phyloP scores from a whole-genome alignment of 2,797 vertebrate species.

The Monodelphis domestica region DNA sequence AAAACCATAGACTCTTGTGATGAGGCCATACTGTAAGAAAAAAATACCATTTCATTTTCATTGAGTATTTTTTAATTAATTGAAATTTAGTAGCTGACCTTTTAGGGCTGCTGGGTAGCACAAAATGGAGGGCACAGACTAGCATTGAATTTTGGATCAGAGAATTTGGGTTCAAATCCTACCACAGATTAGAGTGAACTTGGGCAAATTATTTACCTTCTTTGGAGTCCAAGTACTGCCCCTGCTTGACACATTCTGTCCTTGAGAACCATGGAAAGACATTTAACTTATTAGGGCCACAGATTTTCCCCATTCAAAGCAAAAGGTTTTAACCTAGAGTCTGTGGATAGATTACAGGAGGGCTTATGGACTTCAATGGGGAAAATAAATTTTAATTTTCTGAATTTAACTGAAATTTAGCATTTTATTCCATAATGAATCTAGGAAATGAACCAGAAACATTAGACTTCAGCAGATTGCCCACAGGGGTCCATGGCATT shows the following conservation, averaged over 20 bases:
- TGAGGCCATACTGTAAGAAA: not conserved
- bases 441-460: not conserved
- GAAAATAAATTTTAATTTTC: not conserved
- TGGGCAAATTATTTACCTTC: not conserved
- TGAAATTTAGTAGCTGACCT: not conserved
- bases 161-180: not conserved
- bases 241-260: not conserved
- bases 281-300: not conserved
- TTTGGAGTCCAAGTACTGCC: not conserved
- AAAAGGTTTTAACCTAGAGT: not conserved
- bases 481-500: not conserved
- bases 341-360: not conserved
- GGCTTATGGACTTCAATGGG: not conserved
- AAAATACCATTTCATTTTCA: not conserved
- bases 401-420: not conserved
- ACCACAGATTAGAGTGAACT: not conserved
- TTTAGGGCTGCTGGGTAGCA: too few relatives aligned
- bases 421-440: not conserved
- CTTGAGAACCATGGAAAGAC: not conserved
- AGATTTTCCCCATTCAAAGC: not conserved
- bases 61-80: not conserved
- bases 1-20: not conserved
- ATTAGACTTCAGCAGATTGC: not conserved
- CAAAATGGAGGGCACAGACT: too few relatives aligned
- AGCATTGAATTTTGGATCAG: not conserved